A percentile compares a stretch with the other conserved stretches of the same genome.
Evolutionary conservation across 2,888 invertebrate species (phyloP).

Genomic region (Meloe dianella): DNA sequence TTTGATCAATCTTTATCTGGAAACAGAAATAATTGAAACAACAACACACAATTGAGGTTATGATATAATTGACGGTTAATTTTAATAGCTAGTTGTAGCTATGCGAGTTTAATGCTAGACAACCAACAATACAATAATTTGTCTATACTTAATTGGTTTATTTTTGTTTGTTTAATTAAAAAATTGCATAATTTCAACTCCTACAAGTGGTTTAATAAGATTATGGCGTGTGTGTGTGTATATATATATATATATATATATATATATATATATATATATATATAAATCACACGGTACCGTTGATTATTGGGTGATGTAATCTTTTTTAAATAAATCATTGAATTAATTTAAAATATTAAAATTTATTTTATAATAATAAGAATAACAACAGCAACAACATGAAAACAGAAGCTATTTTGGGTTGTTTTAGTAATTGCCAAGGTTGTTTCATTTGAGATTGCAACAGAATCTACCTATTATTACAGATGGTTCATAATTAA

Average conservation of each 20-base stretch:
- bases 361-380: not conserved
- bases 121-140: not conserved
- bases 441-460: not conserved
- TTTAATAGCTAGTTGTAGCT: not conserved
- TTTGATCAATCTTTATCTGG: constrained; percentile 16
- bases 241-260: too few relatives aligned
- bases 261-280: too few relatives aligned
- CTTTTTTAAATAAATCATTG: not conserved
- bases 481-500: constrained; percentile 22
- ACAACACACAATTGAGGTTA: constrained; percentile 2
- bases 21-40: not conserved
- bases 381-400: not conserved
- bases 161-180: not conserved
- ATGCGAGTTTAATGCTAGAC: not conserved
- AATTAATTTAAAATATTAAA: not conserved
- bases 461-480: constrained; percentile 12
- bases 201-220: not conserved
- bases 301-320: not conserved
- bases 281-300: too few relatives aligned
- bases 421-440: constrained; percentile 11
- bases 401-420: not conserved
- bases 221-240: too few relatives aligned
- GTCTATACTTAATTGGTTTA: not conserved
- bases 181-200: not conserved
- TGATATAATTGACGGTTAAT: not conserved